Evolutionary conservation across 2,797 vertebrate genomes (phyloP), one percentile per base, ranked within the genome.

Genomic region (Parauchenoglanis ngamensis): DNA sequence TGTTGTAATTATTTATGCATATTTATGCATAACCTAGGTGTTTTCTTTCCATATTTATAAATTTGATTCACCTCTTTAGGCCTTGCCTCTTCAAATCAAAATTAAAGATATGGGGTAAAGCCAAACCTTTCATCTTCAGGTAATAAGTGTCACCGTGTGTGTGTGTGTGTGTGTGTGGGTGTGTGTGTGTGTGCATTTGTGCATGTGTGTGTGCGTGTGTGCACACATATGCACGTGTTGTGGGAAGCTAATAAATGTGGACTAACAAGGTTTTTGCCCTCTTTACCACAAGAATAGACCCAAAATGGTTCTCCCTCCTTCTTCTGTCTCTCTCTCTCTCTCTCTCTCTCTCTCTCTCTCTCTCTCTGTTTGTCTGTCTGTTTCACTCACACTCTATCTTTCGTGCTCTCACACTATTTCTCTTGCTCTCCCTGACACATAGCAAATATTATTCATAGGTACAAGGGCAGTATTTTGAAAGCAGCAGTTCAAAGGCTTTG

Each of bases 401-500:
- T 84, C 83, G 67, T 70, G 44, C 78, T 65, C 88, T 73, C 68
- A 11, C 57, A 92, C 92, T 92, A 88, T 83, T 84, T 49, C 83
- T 56, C 86, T 59, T 85, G 79, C 80, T 40, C 89, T 84, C 81
- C 92, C 92, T 92, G 93, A 96, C 95, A 96, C 96, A 94, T 95
- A 96, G 96, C 94, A 93, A 96, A 97, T 96, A 96, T 97, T 96
- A 96, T 95, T 96, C 95, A 95, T 96, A 95, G 96, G 96, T 96
- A 97, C 95, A 96, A 95, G 96, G 93, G 94, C 94, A 94, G 94
- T 92, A 93, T 96, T 96, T 96, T 95, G 94, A 96, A 96, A 96
- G 94, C 94, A 93, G 94, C 90, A 95, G 96, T 96, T 96, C 96
- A 97, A 97, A 97, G 96, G 94, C 94, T 93, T 94, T 90, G 92